Conservation (phyloP, 2,888 invertebrate genomes). For the Brassicogethes aeneus region DNA sequence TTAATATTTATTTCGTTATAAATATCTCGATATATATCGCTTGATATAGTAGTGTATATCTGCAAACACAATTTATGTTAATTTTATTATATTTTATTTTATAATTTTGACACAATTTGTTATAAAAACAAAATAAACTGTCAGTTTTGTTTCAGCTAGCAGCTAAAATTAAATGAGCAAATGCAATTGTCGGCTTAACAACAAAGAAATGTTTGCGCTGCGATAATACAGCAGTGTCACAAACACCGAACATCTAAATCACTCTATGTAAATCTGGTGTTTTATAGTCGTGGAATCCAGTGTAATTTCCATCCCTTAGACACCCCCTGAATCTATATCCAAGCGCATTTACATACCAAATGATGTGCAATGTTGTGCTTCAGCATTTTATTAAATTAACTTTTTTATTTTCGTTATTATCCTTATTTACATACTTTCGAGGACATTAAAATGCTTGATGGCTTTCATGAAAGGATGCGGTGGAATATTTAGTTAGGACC, state of each 20-base stretch:
- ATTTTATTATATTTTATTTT: too few relatives aligned
- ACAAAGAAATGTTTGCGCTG: too few relatives aligned
- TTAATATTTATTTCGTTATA: too few relatives aligned
- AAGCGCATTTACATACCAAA: constrained; percentile 13
- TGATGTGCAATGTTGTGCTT: constrained; percentile 8
- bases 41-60: too few relatives aligned
- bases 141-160: too few relatives aligned
- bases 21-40: too few relatives aligned
- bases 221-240: constrained; percentile 28
- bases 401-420: constrained; percentile 2
- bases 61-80: too few relatives aligned
- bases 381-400: background rate
- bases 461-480: background rate
- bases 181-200: too few relatives aligned
- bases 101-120: too few relatives aligned
- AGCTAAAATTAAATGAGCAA: too few relatives aligned
- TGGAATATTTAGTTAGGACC: background rate
- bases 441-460: constrained; percentile 6
- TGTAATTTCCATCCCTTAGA: constrained; percentile 12
- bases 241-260: constrained; percentile 29
- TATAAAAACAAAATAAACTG: too few relatives aligned
- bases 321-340: constrained; percentile 12
- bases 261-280: constrained; percentile 27
- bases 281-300: constrained; percentile 17
- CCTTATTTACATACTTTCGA: constrained; percentile 5